Base-by-base conservation (phyloP, 2,797 vertebrate genomes). In the Rhinophrynus dorsalis region DNA sequence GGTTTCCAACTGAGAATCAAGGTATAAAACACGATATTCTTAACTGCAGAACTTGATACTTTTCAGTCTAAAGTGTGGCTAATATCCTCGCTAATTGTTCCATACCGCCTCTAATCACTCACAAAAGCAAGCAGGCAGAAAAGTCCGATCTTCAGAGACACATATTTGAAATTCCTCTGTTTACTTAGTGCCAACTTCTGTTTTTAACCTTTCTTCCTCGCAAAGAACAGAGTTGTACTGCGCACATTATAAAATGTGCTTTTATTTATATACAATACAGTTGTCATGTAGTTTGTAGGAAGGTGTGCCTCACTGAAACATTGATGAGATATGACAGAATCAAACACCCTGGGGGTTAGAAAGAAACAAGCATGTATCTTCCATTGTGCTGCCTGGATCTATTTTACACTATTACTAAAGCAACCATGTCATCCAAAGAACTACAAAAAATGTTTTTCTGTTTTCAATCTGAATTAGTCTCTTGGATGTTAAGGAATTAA, bases 261-360 rank as follows among this genome's bases (percentile, higher is more conserved):
- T n/a, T n/a, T n/a, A n/a, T n/a, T n/a, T n/a, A n/a, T n/a, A n/a
- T n/a, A n/a, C n/a, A n/a, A n/a, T n/a, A n/a, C n/a, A n/a, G n/a
- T n/a, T n/a, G n/a, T n/a, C n/a, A n/a, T n/a, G n/a, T n/a, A 52
- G 20, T 52, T 64, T 51, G 44, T 37, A 51, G 18, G 47, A 61
- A 54, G 67, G 57, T 52, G 47, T 54, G 67, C 38, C 44, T 68
- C 54, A 68, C 4, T 47, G 23, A 29, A 48, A 20, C 13, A 57
- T 26, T 68, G 44, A 68, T 51, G 42, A 37, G 44, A 50, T 17
- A 18, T 68, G 55, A 68, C 44, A 58, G 32, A 6, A 42, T 26
- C 13, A 27, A 21, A 58, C 24, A 9, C n/a, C 64, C n/a, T 11
- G 10, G 11, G 30, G 42, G 54, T 55, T 50, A 59, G 10, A 29